phyloP scores from a whole-genome alignment of 1,140 invertebrate species.

The Octopus sinensis region DNA sequence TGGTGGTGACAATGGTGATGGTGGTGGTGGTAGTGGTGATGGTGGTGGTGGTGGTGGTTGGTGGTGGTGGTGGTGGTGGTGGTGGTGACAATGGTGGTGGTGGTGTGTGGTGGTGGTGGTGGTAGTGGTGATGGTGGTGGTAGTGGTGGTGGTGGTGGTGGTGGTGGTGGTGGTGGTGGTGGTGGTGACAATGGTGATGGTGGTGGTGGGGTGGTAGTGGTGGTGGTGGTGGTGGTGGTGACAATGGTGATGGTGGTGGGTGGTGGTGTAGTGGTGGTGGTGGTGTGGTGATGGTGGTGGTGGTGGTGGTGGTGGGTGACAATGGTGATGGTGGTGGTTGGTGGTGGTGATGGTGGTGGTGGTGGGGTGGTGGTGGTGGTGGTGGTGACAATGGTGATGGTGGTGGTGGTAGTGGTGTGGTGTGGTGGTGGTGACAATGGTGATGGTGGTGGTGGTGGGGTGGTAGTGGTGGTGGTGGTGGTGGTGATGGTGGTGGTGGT shows the following conservation, averaged over 20 bases:
- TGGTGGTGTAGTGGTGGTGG: no score
- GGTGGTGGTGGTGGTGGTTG: no score
- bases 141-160: not conserved
- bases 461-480: not conserved
- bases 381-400: not conserved
- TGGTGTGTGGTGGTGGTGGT: no score
- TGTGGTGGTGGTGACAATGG: no score
- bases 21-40: not conserved
- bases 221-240: no score
- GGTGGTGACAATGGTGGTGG: not conserved
- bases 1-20: not conserved
- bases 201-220: no score
- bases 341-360: no score
- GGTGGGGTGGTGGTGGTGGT: slow-evolving; percentile 16
- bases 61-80: not conserved
- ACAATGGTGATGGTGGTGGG: no score
- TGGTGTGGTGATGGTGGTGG: no score
- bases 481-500: not conserved
- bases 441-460: no score
- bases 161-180: not conserved
- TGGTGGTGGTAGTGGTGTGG: not conserved
- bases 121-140: not conserved
- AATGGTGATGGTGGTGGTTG: no score
- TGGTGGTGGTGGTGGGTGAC: no score
- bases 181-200: not conserved